Percentiles rank a stretch among this genome's conserved stretches.
Conservation (phyloP, 1,140 invertebrate species). For the Danaus plexippus region DNA sequence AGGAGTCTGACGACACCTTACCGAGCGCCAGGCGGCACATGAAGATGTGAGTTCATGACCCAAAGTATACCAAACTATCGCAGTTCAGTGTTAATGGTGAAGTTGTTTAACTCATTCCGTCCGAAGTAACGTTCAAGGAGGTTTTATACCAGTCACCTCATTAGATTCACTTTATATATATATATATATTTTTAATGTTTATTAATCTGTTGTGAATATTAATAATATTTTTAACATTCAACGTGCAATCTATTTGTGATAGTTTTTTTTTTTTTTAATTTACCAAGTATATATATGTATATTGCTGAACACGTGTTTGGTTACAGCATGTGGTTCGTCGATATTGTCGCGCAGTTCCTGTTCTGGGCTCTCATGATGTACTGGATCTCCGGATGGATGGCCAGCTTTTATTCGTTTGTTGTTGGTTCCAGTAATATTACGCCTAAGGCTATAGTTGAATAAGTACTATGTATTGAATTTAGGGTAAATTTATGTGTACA, state of each 20-base stretch:
- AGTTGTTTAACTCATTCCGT: too few species aligned
- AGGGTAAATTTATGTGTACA: too few species aligned
- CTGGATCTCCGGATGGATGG: constrained; percentile 41
- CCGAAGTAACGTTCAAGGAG: too few species aligned
- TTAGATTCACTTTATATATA: neutral
- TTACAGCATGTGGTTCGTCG: constrained; percentile 76
- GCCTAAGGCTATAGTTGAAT: constrained; percentile 14
- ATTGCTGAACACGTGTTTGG: constrained; percentile 15
- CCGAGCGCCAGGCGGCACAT: constrained; percentile 85
- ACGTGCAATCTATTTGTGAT: neutral
- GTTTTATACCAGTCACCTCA: too few species aligned
- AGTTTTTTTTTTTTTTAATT: neutral
- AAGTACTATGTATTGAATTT: constrained; percentile 1
- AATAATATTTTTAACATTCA: neutral
- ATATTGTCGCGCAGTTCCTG: constrained; percentile 33
- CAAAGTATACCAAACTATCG: too few species aligned
- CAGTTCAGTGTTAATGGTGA: too few species aligned
- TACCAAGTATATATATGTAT: too few species aligned
- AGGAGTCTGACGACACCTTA: constrained; percentile 86
- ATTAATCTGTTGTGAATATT: neutral
- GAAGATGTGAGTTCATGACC: constrained; percentile 75
- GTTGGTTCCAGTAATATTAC: constrained; percentile 75
- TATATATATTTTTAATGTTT: constrained; percentile 9
- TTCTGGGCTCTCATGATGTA: constrained; percentile 56
- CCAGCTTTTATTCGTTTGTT: constrained; percentile 53